Evolutionary conservation across 2,888 invertebrate genomes (phyloP).

Genomic region (Nudaria mundana): DNA sequence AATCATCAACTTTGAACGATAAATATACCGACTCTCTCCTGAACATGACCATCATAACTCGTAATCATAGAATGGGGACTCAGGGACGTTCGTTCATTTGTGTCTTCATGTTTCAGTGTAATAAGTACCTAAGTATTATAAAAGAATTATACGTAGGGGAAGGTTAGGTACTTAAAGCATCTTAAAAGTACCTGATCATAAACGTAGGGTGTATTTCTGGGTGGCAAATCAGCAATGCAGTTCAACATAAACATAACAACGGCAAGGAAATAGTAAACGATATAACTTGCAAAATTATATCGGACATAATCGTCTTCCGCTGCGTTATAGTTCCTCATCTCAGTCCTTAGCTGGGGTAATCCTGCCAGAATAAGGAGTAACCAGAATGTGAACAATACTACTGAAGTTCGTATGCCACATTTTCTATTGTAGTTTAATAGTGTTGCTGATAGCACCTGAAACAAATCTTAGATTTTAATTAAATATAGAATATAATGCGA

Average conservation of each 20-base stretch:
- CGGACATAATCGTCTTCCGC: constrained; percentile 73
- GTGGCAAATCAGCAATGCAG: constrained; percentile 88
- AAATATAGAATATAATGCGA: no score
- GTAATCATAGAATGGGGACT: no score
- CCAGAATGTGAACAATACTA: constrained; percentile 95
- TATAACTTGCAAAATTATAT: constrained; percentile 86
- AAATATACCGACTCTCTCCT: no score
- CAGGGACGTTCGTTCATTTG: no score
- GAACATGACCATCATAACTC: no score
- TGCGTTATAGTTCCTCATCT: constrained; percentile 59
- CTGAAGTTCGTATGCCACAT: constrained; percentile 93
- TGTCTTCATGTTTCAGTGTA: no score
- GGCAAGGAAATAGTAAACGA: constrained; percentile 88
- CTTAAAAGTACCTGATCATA: constrained; percentile 79
- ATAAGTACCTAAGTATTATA: no score
- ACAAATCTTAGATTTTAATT: not conserved
- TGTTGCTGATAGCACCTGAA: constrained; percentile 85
- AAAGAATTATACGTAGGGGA: no score
- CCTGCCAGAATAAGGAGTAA: constrained; percentile 87
- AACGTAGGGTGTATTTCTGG: constrained; percentile 84
- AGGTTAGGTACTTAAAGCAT: not conserved
- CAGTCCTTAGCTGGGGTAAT: constrained; percentile 86
- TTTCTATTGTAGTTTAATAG: constrained; percentile 89
- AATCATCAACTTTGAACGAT: no score
- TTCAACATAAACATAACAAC: constrained; percentile 86